Base-by-base conservation (phyloP, 2,888 invertebrate species). In the Monopis laevigella region DNA sequence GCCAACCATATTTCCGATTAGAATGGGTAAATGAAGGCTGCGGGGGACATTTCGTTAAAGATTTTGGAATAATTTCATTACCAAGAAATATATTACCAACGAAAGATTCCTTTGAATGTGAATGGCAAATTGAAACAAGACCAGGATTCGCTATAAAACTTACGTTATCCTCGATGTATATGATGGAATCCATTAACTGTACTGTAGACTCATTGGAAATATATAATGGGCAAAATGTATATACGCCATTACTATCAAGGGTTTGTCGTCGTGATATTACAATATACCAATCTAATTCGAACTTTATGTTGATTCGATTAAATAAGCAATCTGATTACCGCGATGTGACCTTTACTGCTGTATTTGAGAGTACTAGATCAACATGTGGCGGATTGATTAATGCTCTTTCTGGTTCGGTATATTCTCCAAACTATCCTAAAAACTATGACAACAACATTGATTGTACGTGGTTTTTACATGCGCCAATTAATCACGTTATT, bases 1-100 rank as follows among this genome's bases (percentile, higher is more conserved):
- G 88, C 2, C 88, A 88, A 48, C 46, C 45, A 17, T 72, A 73
- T n/a, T 96, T 96, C 61, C 83, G 93, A 36, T 65, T 96, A 39
- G 96, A 96, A 67, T 96, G 93, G 87, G 63, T 82, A 34, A 71
- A 87, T 32, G 72, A 85, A 48, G 93, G 93, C 11, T 96, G 95
- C 61, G 89, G 92, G 5, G 88, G 87, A 3, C 67, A 82, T 40
- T 65, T 92, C 21, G 83, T 70, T 35, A 84, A 80, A 51, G 62
- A 70, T 0, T 53, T 29, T 6, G 90, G 87, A 0, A 48, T 52
- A 4, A 73, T 96, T 40, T 66, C 69, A 0, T 85, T 90, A 7
- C 89, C 90, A 1, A 85, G 84, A 50, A 86, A 85, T 59, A 89
- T 88, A 2, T 57, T 71, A 7, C 56, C 66, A 4, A 88, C 89